These are phyloP conservation scores for Pachypeltis micranthus DNA, from an alignment of 1,140 invertebrate genomes.

Conservation along the genomic window DNA sequence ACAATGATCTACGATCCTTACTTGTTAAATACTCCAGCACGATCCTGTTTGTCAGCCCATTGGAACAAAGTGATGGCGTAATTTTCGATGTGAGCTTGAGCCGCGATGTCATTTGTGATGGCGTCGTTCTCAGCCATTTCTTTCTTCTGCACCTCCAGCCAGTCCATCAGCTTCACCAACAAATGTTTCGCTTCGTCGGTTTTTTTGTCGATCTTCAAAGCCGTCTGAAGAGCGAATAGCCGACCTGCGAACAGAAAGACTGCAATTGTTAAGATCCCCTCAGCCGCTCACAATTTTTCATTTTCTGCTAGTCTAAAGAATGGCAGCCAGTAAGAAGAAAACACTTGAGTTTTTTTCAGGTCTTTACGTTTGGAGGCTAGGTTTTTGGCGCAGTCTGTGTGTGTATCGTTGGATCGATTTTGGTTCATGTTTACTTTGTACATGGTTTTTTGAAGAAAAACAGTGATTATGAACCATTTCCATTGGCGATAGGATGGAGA, in stretches of 20 bases:
- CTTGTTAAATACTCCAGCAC: slow-evolving; percentile 78
- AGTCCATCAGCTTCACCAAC: slow-evolving; percentile 70
- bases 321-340: too few species aligned
- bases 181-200: slow-evolving; percentile 37
- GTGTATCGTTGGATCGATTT: too few species aligned
- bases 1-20: slow-evolving; percentile 44
- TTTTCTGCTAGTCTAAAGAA: too few species aligned
- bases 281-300: too few species aligned
- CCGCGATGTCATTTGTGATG: slow-evolving; percentile 81
- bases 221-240: slow-evolving; percentile 47
- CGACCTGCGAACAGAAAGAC: slow-evolving; percentile 37
- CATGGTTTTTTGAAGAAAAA: too few species aligned
- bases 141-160: slow-evolving; percentile 76
- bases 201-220: slow-evolving; percentile 45
- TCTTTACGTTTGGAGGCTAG: too few species aligned
- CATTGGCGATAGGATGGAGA: too few species aligned
- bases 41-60: slow-evolving; percentile 87
- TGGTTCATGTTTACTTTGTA: too few species aligned
- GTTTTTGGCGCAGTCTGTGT: too few species aligned
- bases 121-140: slow-evolving; percentile 58
- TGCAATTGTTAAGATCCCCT: too few species aligned
- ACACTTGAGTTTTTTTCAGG: too few species aligned
- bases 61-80: slow-evolving; percentile 88
- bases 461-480: too few species aligned
- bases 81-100: slow-evolving; percentile 92